These are phyloP conservation scores for Tapirus terrestris DNA, from an alignment of 2,113 vertebrate genomes.

Conservation along the genomic window DNA sequence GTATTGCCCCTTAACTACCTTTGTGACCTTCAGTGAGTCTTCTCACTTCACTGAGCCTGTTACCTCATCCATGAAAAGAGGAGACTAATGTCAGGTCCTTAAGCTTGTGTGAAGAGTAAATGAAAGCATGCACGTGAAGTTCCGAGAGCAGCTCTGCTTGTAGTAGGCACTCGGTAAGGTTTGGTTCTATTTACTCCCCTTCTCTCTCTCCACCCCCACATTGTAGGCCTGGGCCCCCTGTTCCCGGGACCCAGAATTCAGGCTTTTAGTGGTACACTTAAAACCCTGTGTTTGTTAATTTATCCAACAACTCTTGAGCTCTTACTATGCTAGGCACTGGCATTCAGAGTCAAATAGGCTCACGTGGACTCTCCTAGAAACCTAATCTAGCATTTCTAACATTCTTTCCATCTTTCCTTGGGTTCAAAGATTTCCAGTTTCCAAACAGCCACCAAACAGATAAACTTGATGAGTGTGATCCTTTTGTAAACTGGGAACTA, in stretches of 20 bases:
- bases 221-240: not conserved
- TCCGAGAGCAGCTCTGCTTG: not conserved
- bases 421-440: slow-evolving; percentile 4
- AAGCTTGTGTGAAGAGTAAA: not conserved
- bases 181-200: accelerated
- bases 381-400: slow-evolving; percentile 1
- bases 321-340: not conserved
- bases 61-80: not conserved
- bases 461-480: slow-evolving; percentile 40
- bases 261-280: not conserved
- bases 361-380: not conserved
- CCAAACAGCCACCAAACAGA: not conserved
- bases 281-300: not conserved
- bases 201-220: not conserved
- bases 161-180: not conserved
- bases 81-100: not conserved
- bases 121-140: not conserved
- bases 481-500: not conserved
- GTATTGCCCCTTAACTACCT: not conserved
- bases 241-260: slow-evolving; percentile 19
- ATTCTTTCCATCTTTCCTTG: slow-evolving; percentile 45
- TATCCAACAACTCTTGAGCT: not conserved
- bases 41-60: not conserved
- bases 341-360: not conserved
- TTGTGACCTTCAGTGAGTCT: not conserved